Base-by-base conservation (phyloP, 2,888 invertebrate species). In the Teleogryllus oceanicus region DNA sequence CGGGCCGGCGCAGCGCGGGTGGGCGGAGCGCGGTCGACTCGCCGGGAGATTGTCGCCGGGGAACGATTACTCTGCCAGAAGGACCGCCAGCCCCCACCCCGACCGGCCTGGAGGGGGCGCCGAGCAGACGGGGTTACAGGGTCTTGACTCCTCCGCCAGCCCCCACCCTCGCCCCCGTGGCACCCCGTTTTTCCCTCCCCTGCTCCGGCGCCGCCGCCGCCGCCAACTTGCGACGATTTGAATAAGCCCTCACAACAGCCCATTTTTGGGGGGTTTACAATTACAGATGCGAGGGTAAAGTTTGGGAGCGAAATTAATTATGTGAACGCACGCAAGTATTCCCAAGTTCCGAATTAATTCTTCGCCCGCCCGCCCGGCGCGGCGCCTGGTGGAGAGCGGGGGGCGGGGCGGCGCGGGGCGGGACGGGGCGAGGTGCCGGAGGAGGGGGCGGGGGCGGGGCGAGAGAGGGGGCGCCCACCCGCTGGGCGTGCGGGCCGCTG, bases 231-330 rank as follows among this genome's bases (percentile, higher is more conserved):
- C 13, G 62, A 62, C 62, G 62, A 62, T 62, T 62, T 62, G 62
- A 62, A 62, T 62, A 62, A 62, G 62, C 62, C 62, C 62, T 62
- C 62, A 62, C 62, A 62, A 62, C 62, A 62, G 16, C 13, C 13
- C 62, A 62, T 62, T 62, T 62, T 62, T 62, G 62, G 62, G 37
- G 62, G 62, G 62, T 62, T 62, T 62, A 62, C 62, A 62, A 62
- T 62, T 62, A 62, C 62, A 62, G 62, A 62, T 62, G 62, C 62
- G 62, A 62, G 62, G 62, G 62, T 62, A 62, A 62, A 62, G 62
- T 62, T 62, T 62, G 62, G 62, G 62, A n/a, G 62, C 62, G 62
- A 62, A 62, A 62, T 62, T 62, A 62, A 62, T 62, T 62, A 62
- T 62, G 62, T 62, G 62, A 62, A 62, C 62, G 62, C 62, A 62